Conservation (phyloP, 2,888 invertebrate species). For the Thereva nobilitata region DNA sequence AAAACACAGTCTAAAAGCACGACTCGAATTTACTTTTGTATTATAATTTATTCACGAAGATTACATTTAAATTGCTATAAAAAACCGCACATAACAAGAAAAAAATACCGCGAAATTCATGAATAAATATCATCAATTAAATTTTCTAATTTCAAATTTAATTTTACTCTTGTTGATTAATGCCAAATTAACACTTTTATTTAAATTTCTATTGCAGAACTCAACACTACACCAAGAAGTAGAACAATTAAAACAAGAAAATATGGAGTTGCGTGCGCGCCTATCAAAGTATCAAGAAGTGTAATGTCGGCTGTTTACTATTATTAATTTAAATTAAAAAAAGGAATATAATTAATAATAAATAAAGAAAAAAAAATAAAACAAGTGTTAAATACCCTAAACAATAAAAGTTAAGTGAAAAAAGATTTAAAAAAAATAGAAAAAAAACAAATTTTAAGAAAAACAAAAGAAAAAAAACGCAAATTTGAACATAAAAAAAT, state of each 20-base stretch:
- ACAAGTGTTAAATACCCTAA: not conserved
- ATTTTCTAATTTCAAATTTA: constrained; percentile 3
- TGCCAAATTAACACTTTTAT: not conserved
- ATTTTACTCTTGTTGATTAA: not conserved
- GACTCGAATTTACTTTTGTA: too few relatives aligned
- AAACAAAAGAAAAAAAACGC: not conserved
- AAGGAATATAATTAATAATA: constrained; percentile 27
- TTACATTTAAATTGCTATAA: too few relatives aligned
- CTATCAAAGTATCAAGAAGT: constrained; percentile 86
- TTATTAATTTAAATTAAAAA: constrained; percentile 37
- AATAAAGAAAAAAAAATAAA: constrained; percentile 32
- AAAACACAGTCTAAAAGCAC: too few relatives aligned
- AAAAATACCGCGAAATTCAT: not conserved
- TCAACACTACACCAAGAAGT: constrained; percentile 87
- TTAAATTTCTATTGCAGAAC: constrained; percentile 64
- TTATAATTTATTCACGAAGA: too few relatives aligned
- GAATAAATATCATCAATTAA: not conserved
- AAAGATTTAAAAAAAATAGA: constrained; percentile 30
- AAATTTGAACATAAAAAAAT: not conserved
- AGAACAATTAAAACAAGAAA: constrained; percentile 89
- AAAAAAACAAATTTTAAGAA: constrained; percentile 10
- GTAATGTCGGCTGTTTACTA: constrained; percentile 53
- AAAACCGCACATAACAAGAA: too few relatives aligned
- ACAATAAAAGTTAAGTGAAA: not conserved
- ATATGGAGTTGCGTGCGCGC: constrained; percentile 85